phyloP scores from a whole-genome alignment of 2,797 vertebrate genomes.

The Rhinella marina region DNA sequence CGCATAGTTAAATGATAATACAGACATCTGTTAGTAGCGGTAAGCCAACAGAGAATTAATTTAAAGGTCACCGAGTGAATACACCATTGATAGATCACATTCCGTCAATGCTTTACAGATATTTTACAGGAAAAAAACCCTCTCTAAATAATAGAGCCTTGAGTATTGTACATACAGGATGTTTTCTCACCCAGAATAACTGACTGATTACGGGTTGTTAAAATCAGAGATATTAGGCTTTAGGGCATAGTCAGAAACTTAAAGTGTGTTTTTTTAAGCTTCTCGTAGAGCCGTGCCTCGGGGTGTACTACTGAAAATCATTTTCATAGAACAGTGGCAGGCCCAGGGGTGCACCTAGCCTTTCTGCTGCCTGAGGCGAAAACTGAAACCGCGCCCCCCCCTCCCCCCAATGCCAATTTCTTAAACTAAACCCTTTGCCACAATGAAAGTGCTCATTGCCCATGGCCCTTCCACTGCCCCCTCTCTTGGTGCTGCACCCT shows the following conservation, averaged over 20 bases:
- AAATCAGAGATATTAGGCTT: not conserved
- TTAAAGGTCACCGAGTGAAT: constrained; percentile 61
- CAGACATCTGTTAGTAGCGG: constrained; percentile 59
- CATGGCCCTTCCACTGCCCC: too few relatives aligned
- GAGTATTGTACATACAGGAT: constrained; percentile 13
- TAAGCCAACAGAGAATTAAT: constrained; percentile 60
- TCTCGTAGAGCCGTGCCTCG: not conserved
- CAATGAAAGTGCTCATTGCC: too few relatives aligned
- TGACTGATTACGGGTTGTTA: not conserved
- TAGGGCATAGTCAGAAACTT: not conserved
- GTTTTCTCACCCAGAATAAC: not conserved
- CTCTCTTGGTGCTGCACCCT: too few relatives aligned
- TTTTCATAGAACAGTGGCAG: not conserved
- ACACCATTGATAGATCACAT: constrained; percentile 33
- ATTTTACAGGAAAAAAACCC: constrained; percentile 26
- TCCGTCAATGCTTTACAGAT: constrained; percentile 24
- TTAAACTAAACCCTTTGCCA: too few relatives aligned
- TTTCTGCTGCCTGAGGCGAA: too few relatives aligned
- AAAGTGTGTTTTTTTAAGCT: not conserved
- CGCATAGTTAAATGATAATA: constrained; percentile 61
- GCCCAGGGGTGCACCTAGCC: not conserved
- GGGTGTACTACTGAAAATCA: not conserved
- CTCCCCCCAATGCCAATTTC: too few relatives aligned
- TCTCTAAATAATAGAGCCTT: constrained; percentile 24
- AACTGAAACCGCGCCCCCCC: too few relatives aligned